Conservation (phyloP, 2,113 vertebrate species). For the Chionis minor region DNA sequence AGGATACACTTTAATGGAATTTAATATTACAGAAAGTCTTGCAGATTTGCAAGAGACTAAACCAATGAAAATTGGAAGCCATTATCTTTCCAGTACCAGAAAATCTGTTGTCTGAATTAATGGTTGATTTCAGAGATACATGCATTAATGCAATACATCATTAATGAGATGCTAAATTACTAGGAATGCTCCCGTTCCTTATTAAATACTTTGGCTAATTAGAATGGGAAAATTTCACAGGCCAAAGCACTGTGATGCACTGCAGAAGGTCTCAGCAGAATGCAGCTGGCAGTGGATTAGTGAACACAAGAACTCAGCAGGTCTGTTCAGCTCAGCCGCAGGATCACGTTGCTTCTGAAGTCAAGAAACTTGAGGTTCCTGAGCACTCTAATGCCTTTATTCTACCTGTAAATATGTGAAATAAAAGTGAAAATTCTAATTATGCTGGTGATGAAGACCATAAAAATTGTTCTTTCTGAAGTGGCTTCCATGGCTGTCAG, state of each 20-base stretch:
- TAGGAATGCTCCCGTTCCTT: constrained; percentile 64
- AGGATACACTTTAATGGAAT: constrained; percentile 33
- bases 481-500: neutral
- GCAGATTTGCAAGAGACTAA: constrained; percentile 46
- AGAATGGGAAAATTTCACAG: constrained; percentile 34
- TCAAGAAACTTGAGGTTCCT: neutral
- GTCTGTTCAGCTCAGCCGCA: neutral
- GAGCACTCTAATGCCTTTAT: neutral
- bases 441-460: neutral
- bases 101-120: constrained; percentile 51
- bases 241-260: neutral
- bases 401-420: neutral
- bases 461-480: neutral
- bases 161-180: constrained; percentile 67
- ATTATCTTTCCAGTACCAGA: constrained; percentile 53
- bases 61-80: constrained; percentile 57
- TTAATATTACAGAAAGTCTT: neutral
- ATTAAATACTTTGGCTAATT: constrained; percentile 70
- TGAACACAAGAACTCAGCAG: neutral
- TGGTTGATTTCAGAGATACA: constrained; percentile 58
- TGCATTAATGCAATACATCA: constrained; percentile 43
- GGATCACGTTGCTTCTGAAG: neutral
- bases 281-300: neutral
- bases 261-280: constrained; percentile 49
- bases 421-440: neutral